phyloP scores from a whole-genome alignment of 2,888 invertebrate genomes.

The Cyaniris semiargus region DNA sequence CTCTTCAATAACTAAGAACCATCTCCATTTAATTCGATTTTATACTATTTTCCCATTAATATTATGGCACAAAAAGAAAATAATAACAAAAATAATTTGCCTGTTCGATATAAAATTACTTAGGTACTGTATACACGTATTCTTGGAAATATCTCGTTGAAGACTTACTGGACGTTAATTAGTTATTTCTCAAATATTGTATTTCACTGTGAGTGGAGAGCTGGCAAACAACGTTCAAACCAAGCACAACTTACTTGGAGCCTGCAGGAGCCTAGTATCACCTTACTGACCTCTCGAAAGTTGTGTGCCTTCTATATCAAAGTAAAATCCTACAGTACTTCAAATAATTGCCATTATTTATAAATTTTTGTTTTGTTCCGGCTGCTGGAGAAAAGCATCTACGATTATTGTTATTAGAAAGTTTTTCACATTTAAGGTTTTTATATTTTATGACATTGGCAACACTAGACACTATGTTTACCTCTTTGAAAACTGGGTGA shows the following conservation, averaged over 20 bases:
- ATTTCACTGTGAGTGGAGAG: neutral
- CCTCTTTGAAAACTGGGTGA: neutral
- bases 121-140: neutral
- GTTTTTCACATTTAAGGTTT: neutral
- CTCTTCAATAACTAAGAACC: neutral
- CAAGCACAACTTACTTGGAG: neutral
- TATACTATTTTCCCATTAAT: neutral
- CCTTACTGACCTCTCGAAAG: neutral
- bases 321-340: neutral
- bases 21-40: neutral
- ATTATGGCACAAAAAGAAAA: neutral
- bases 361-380: too few species aligned
- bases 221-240: neutral
- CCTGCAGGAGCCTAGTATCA: neutral
- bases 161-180: neutral
- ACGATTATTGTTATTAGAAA: neutral
- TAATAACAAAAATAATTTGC: neutral
- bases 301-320: neutral
- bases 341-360: too few species aligned
- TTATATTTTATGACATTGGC: neutral
- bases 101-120: neutral
- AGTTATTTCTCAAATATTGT: neutral
- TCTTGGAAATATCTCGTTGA: neutral
- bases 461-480: neutral
- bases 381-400: too few species aligned